Evolutionary conservation across 2,888 invertebrate genomes (phyloP).

Genomic region (Alsophila aescularia): DNA sequence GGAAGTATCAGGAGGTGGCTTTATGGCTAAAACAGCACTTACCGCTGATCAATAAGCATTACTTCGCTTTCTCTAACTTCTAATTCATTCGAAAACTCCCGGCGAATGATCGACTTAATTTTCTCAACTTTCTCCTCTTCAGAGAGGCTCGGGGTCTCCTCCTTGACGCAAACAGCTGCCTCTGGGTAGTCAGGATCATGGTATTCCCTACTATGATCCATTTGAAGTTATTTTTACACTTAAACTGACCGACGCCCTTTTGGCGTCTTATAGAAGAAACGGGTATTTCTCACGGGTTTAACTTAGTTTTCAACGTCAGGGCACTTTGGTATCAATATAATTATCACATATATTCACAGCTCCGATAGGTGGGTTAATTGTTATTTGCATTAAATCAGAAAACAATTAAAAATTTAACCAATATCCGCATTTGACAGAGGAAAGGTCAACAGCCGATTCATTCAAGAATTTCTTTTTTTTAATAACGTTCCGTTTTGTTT

Average conservation of each 20-base stretch:
- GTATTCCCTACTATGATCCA: constrained; percentile 79
- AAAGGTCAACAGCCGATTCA: constrained; percentile 22
- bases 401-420: constrained; percentile 56
- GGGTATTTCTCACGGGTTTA: constrained; percentile 39
- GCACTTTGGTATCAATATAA: constrained; percentile 48
- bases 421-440: constrained; percentile 68
- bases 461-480: background rate
- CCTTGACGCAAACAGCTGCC: constrained; percentile 50
- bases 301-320: constrained; percentile 28
- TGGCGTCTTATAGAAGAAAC: constrained; percentile 47
- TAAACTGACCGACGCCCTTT: constrained; percentile 60
- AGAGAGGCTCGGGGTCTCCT: constrained; percentile 49
- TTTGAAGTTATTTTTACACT: constrained; percentile 53
- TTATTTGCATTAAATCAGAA: constrained; percentile 46
- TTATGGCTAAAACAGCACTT: constrained; percentile 55
- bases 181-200: constrained; percentile 86
- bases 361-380: constrained; percentile 45
- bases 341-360: constrained; percentile 58
- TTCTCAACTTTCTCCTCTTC: constrained; percentile 76
- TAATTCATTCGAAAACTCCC: constrained; percentile 90
- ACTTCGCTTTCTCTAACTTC: constrained; percentile 88
- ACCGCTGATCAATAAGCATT: constrained; percentile 87
- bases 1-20: constrained; percentile 6
- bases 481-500: background rate
- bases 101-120: constrained; percentile 86